Evolutionary conservation across 2,113 vertebrate genomes (phyloP), one percentile per base, ranked within the genome.

Genomic region (Buteo buteo): DNA sequence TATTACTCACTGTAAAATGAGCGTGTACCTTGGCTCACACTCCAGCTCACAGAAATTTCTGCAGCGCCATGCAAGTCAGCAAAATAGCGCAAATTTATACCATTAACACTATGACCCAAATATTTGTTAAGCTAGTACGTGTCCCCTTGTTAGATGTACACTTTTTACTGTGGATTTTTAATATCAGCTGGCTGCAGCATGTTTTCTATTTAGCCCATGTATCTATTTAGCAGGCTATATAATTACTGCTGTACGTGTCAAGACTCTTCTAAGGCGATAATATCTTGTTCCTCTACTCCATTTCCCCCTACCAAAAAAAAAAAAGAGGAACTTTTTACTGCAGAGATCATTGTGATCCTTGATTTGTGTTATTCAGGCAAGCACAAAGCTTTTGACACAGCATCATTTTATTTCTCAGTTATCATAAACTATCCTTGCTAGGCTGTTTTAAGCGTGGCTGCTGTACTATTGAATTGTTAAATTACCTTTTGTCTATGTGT

Each of bases 51-150:
- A 79, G 64, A 45, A 42, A 42, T 88, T 82, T 90, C 34, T 62
- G 42, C 44, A 73, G 49, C 38, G 76, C 34, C 28, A 3, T 42
- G 34, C 45, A 92, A 94, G 26, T 83, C 65, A 87, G 62, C 82
- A 74, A 82, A 94, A 61, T 16, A 79, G 29, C 5, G 2, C 45
- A 59, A 66, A 42, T 64, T 78, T 88, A 31, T 62, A 50, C 40
- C 49, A 78, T 40, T 74, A 86, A 70, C 32, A 65, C 45, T 40
- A 2, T 72, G 54, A 90, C 71, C 64, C 47, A 80, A 94, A 81
- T 96, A 76, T 69, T 96, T 92, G 29, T 95, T 96, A 94, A 96
- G 70, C 95, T 96, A 92, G n/a, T 90, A 38, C n/a, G 20, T 95
- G 58, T 93, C 74, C 58, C 47, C 81, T 84, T 26, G 21, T 59